Percentiles rank a stretch among this genome's conserved stretches.
phyloP scores from a whole-genome alignment of 2,797 vertebrate genomes.

The Gambelia wislizenii region DNA sequence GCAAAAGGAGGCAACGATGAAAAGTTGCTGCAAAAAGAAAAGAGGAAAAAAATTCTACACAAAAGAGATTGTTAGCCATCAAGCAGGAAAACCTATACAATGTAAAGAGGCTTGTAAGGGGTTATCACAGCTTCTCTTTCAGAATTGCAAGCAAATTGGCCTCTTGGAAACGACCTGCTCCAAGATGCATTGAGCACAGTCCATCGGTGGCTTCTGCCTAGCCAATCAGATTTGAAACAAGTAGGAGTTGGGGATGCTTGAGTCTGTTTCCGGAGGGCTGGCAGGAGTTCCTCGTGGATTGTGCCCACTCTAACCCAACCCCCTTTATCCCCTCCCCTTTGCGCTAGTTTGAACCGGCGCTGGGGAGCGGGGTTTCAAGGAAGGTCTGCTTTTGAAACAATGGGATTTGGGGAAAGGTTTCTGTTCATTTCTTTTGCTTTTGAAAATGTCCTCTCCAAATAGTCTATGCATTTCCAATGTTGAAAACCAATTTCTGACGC shows the following conservation, averaged over 20 bases:
- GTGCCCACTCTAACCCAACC: not conserved
- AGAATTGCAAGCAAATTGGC: constrained; percentile 51
- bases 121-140: not conserved
- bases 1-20: not conserved
- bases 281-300: too few species aligned
- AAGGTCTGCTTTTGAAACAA: not conserved
- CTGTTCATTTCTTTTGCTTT: constrained; percentile 26
- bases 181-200: not conserved
- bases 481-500: constrained; percentile 59
- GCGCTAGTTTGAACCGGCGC: not conserved
- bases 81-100: not conserved
- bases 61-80: rapidly evolving
- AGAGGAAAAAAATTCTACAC: not conserved
- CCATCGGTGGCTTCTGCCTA: not conserved
- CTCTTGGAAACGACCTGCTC: constrained; percentile 47
- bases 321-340: not conserved
- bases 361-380: not conserved
- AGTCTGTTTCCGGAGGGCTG: not conserved
- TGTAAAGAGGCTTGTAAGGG: not conserved
- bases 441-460: constrained; percentile 45
- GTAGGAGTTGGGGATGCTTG: not conserved
- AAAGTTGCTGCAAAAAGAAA: not conserved
- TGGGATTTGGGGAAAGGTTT: not conserved
- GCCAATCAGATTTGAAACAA: not conserved
- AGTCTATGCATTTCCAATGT: constrained; percentile 76